Base-by-base conservation (phyloP, 2,888 invertebrate species). In the Coleophora flavipennella region DNA sequence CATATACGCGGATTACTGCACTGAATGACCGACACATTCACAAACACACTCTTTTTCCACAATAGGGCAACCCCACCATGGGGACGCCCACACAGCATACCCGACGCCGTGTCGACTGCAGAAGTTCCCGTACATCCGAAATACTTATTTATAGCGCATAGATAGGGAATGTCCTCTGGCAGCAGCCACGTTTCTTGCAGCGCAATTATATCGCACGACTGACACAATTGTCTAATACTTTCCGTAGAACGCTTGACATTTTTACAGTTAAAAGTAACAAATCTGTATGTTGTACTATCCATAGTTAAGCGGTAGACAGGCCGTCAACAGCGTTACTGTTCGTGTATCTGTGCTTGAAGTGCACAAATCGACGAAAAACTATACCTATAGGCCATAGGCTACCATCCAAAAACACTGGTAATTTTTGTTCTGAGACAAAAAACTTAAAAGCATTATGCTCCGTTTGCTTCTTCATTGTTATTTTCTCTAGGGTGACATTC, bases 111-210 rank as follows among this genome's bases (percentile, higher is more conserved):
- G 11, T 46, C 44, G 2, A 48, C 42, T 0, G 45, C 43, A 7
- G 45, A 42, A 7, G 11, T 33, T 1, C 42, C 43, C 1, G 42
- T 39, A 26, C n/a, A 38, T 12, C 8, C 14, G 31, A 37, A 37
- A 3, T 13, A 13, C 3, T 12, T 13, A 13, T 27, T 2, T 13
- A 33, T 27, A 8, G 10, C 3, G 6, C 27, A n/a, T 10, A 38
- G 13, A 6, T 13, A 37, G 0, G 45, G 26, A 1, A 57, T 13
- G 12, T 57, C 52, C 10, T 55, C 42, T 0, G 50, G 54, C 8
- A 54, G 31, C 3, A 55, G 36, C 52, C 56, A 56, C 0, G 48
- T 49, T 14, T 56, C 52, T 13, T 54, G 53, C 1, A 54, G 43
- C 0, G 51, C 50, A n/a, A 53, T 25, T 0, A 53, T 20, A 20